A percentile compares a stretch with the other conserved stretches of the same genome.
These are phyloP conservation scores for Callospermophilus lateralis DNA, from an alignment of 2,113 vertebrate species.

Conservation along the genomic window DNA sequence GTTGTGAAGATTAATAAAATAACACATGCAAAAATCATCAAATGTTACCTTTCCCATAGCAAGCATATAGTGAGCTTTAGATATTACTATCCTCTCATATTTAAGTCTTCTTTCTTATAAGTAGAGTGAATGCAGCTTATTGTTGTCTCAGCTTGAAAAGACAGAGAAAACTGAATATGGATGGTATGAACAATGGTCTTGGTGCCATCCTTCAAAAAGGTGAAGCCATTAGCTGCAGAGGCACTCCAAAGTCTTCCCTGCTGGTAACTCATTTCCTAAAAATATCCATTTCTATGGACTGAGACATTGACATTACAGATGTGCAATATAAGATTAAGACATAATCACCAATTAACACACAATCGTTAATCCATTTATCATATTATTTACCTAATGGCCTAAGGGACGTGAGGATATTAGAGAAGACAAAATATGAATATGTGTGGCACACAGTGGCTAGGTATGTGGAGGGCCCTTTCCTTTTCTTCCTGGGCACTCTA, in stretches of 20 bases:
- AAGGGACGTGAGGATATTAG: background rate
- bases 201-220: background rate
- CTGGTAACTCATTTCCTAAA: background rate
- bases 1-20: background rate
- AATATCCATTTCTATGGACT: background rate
- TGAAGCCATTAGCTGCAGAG: background rate
- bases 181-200: background rate
- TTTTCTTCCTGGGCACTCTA: background rate
- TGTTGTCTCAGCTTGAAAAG: background rate
- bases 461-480: background rate
- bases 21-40: background rate
- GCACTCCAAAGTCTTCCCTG: background rate
- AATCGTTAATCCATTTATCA: background rate
- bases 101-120: background rate
- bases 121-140: background rate
- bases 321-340: conserved; percentile 24
- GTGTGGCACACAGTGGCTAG: background rate
- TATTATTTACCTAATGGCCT: conserved; percentile 36
- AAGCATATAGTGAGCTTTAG: background rate
- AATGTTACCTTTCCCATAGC: background rate
- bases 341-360: background rate
- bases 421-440: background rate
- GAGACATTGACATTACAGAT: conserved; percentile 24
- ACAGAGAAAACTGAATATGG: background rate
- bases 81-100: background rate